Conservation (phyloP, 2,888 invertebrate genomes). For the Campaea margaritaria region DNA sequence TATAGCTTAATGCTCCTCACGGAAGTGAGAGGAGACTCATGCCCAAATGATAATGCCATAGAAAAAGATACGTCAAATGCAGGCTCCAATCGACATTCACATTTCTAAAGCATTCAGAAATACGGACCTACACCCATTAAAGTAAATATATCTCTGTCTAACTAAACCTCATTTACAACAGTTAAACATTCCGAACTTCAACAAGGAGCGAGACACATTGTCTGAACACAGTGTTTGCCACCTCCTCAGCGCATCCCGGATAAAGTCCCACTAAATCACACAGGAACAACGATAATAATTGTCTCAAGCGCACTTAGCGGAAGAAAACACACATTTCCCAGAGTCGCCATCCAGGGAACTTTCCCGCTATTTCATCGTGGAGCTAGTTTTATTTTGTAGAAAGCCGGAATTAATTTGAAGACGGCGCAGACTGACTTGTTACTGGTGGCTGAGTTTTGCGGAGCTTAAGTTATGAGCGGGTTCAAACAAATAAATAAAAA, state of each 20-base stretch:
- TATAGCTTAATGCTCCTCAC: too few relatives aligned
- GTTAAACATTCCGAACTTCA: not conserved
- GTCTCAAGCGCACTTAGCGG: conserved; percentile 26
- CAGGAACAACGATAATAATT: conserved; percentile 31
- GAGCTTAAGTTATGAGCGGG: conserved; percentile 8
- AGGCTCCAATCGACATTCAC: too few relatives aligned
- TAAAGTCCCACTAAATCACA: conserved; percentile 32
- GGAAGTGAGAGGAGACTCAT: too few relatives aligned
- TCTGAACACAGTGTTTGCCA: conserved; percentile 3
- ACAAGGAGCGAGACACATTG: not conserved
- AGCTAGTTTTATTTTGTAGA: conserved; percentile 35
- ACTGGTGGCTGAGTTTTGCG: conserved; percentile 12
- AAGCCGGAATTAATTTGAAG: conserved; percentile 35
- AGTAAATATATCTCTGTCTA: too few relatives aligned
- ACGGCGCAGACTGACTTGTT: conserved; percentile 26
- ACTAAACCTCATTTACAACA: not conserved
- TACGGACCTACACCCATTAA: too few relatives aligned
- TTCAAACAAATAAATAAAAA: not conserved
- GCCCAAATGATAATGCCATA: too few relatives aligned
- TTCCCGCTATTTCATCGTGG: conserved; percentile 34
- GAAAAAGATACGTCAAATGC: too few relatives aligned
- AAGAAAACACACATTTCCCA: conserved; percentile 38
- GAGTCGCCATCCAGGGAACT: conserved; percentile 23
- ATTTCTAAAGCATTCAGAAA: too few relatives aligned
- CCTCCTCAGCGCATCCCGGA: conserved; percentile 18